These are phyloP conservation scores for Salminus brasiliensis DNA, from an alignment of 2,113 vertebrate species.

Conservation along the genomic window DNA sequence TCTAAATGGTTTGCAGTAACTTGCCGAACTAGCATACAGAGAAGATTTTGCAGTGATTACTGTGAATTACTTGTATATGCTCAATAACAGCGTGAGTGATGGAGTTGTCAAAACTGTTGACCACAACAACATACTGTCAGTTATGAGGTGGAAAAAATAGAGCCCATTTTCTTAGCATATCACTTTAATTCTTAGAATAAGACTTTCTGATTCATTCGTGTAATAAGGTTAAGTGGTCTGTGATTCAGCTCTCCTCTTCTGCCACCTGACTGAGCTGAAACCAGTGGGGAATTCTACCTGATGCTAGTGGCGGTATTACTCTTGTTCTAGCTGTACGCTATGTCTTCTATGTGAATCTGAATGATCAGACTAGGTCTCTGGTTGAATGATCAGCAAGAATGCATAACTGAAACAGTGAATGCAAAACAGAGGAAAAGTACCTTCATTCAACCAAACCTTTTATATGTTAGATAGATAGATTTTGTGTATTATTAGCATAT, in stretches of 20 bases:
- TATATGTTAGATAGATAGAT: too few species aligned
- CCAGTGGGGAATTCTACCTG: not conserved
- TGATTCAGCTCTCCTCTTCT: not conserved
- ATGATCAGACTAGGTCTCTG: not conserved
- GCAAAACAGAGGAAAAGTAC: too few species aligned
- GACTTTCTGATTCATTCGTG: constrained; percentile 30
- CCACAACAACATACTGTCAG: not conserved
- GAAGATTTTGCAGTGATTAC: not conserved
- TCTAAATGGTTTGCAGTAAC: too few species aligned
- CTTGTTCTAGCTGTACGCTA: not conserved
- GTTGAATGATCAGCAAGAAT: too few species aligned
- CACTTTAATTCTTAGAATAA: not conserved
- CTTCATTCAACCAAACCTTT: too few species aligned
- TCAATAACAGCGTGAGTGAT: not conserved
- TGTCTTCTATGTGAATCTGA: not conserved
- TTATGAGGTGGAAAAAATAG: not conserved
- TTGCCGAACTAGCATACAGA: not conserved
- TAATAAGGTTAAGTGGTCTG: not conserved
- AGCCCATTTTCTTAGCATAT: not conserved
- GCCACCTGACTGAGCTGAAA: constrained; percentile 14
- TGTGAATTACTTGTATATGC: not conserved
- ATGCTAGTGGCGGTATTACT: not conserved
- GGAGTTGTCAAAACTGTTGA: too few species aligned
- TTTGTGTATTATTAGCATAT: too few species aligned
- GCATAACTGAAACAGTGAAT: not conserved